A percentile compares a stretch with the other conserved stretches of the same genome.
phyloP scores from a whole-genome alignment of 2,113 vertebrate species.

The Hemiprocne comata region DNA sequence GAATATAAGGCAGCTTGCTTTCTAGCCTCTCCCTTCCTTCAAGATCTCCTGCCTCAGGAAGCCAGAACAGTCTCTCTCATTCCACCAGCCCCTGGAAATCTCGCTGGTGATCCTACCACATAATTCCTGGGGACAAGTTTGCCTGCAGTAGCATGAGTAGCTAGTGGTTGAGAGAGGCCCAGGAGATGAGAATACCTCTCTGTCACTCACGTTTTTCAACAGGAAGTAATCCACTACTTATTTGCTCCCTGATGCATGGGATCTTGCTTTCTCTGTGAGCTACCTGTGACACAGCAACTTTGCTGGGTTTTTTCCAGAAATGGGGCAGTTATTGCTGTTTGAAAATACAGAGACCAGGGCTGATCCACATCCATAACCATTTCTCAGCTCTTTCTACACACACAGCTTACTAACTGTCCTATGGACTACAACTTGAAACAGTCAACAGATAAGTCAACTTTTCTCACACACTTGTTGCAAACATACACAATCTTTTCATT shows the following conservation, averaged over 20 bases:
- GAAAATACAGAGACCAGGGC: neutral
- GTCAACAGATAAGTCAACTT: neutral
- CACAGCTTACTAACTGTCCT: rapidly evolving
- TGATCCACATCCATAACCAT: neutral
- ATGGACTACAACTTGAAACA: neutral
- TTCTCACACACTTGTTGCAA: neutral
- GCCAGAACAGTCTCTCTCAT: neutral
- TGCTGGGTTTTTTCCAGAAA: neutral
- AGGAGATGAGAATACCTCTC: neutral
- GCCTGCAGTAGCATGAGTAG: neutral
- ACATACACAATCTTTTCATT: neutral
- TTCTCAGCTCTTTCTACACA: neutral
- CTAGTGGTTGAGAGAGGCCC: neutral
- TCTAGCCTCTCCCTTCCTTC: neutral
- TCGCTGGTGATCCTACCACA: neutral
- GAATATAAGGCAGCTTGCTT: neutral
- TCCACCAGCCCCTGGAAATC: neutral
- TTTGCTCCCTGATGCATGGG: neutral
- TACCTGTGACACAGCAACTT: neutral
- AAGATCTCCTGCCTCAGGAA: neutral
- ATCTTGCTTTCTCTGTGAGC: neutral
- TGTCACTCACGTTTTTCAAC: neutral
- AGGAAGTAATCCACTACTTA: neutral
- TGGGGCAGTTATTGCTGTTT: neutral
- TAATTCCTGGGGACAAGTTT: neutral